Base-by-base conservation (phyloP, 2,888 invertebrate genomes). In the Tenthredo livida region DNA sequence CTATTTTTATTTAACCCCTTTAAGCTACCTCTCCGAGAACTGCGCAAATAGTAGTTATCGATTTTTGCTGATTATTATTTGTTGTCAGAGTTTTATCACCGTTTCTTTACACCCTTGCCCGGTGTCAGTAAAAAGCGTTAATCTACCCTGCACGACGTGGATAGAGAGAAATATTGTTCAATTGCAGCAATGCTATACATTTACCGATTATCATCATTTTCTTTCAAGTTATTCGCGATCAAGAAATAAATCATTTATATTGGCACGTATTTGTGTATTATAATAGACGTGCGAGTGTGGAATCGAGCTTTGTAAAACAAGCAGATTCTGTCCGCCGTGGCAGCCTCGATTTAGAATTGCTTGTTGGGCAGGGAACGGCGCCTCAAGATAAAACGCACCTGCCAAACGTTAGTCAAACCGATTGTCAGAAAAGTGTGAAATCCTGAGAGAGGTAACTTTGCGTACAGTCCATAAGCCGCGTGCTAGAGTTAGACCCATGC, bases 21-120 rank as follows among this genome's bases (percentile, higher is more conserved):
- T 25, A 54, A 77, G 50, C 77, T 77, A 77, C 54, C 50, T 77
- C 54, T 77, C 77, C 17, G 54, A 77, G 77, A 77, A 77, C 40
- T 77, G 54, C 50, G 54, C 50, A 50, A 29, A 77, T 40, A 54
- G 54, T n/a, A 33, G 17, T 50, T 29, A 29, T 77, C 37, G 50
- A 77, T 15, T 54, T 17, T 77, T 7, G 29, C 17, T 33, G 17
- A 29, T 77, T 54, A 12, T 33, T 33, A 29, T 54, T 77, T 54
- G 25, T 67, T 67, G 10, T 33, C 33, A 67, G 33, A 33, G 67
- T 50, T n/a, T 75, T 77, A 17, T 77, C n/a, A 6, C 17, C 43
- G 1, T n/a, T 25, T 15, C 6, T 54, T 29, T 77, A 40, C 67
- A 67, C 67, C 67, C 67, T 67, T 67, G 10, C 12, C 33, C 15